Evolutionary conservation across 2,113 vertebrate genomes (phyloP), one percentile per base, ranked within the genome.

Genomic region (Noturus placidus): DNA sequence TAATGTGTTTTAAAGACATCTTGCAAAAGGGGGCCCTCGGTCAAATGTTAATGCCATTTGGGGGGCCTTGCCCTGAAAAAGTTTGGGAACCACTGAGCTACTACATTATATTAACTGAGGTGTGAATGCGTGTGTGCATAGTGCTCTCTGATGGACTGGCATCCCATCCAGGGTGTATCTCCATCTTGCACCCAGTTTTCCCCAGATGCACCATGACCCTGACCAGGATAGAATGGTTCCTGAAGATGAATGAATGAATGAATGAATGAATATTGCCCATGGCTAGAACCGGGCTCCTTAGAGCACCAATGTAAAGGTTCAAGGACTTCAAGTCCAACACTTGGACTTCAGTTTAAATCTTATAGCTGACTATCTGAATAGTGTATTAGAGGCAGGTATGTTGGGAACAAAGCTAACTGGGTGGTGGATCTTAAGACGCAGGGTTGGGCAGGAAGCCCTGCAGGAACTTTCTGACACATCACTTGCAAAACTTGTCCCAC

Each of bases 401-500:
- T 35, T 80, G 2, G 25, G 13, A 22, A 27, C 8, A 35, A 33
- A 80, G 13, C 14, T 33, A 33, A 17, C 14, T 19, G 14, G n/a
- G n/a, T 79, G 77, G 27, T 30, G 76, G 46, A 54, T 1, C 25
- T 56, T 56, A 54, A 79, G 77, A 7, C 33, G 33, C 46, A 84
- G 82, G 63, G 82, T n/a, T 80, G 76, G 65, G 56, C 69, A 14
- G 30, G 79, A 59, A 72, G 61, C 63, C 61, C n/a, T 69, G 35
- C 63, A 69, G 82, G 63, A 69, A 70, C 63, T 54, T 67, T 63
- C 0, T 56, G 78, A 86, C 79, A 74, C 27, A 20, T 72, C 9
- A 88, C 84, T 78, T 90, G 87, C 74, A 83, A 72, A 88, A 86
- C 87, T 88, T 84, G 65, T 90, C 84, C 56, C 89, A 90, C 87